Conservation (phyloP, 1,140 invertebrate genomes). For the Hesperophylax magnus region DNA sequence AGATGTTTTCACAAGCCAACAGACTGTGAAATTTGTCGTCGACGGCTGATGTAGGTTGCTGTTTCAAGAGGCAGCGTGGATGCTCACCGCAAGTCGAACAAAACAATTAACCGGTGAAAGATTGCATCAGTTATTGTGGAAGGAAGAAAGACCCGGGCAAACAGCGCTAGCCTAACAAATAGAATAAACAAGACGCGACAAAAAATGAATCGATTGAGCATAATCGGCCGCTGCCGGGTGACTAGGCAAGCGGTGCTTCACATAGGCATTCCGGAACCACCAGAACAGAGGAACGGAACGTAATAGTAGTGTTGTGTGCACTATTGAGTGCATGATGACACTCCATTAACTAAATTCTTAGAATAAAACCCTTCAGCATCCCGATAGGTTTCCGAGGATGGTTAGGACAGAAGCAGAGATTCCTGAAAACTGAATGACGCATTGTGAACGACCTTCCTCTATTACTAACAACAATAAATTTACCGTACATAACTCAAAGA, state of each 20-base stretch:
- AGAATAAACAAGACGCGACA: constrained; percentile 49
- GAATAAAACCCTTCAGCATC: too few relatives aligned
- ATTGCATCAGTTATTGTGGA: constrained; percentile 52
- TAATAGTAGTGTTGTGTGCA: background rate
- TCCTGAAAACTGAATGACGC: too few relatives aligned
- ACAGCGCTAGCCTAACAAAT: constrained; percentile 45
- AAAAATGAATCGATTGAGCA: constrained; percentile 48
- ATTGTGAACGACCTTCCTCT: too few relatives aligned
- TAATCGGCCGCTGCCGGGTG: constrained; percentile 42
- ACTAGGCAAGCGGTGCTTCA: constrained; percentile 27
- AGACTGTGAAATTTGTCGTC: constrained; percentile 54
- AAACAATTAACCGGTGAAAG: constrained; percentile 51
- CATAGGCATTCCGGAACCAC: constrained; percentile 25
- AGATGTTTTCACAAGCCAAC: constrained; percentile 50
- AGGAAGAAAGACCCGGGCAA: constrained; percentile 25
- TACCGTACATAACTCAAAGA: too few relatives aligned
- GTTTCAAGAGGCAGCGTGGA: constrained; percentile 15
- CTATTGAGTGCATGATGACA: background rate
- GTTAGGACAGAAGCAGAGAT: too few relatives aligned
- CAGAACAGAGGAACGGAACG: background rate
- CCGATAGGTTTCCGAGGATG: too few relatives aligned
- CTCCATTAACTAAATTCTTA: too few relatives aligned
- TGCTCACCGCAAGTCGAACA: constrained; percentile 19
- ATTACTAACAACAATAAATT: too few relatives aligned
- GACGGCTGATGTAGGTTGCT: constrained; percentile 19